These are phyloP conservation scores for Orchesella flavescens DNA, from an alignment of 2,888 invertebrate genomes.

Conservation along the genomic window DNA sequence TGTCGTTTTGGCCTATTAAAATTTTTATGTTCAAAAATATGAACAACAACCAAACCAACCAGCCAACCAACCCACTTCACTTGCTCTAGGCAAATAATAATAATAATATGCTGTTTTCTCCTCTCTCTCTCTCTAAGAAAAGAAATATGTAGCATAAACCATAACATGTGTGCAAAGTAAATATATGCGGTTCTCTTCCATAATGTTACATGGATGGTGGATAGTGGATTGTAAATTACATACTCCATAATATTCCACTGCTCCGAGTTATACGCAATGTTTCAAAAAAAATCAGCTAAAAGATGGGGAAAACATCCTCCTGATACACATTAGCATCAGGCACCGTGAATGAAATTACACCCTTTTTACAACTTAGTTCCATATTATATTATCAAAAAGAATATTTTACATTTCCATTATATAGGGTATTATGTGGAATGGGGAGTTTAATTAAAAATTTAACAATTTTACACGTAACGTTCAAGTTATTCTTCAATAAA, in stretches of 20 bases:
- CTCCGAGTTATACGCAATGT: no score
- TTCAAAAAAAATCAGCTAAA: not conserved
- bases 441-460: conserved; percentile 25
- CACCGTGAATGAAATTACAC: conserved; percentile 11
- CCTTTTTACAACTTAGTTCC: conserved; percentile 14
- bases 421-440: not conserved
- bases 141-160: no score
- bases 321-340: conserved; percentile 28
- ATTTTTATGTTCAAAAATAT: conserved; percentile 45
- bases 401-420: no score
- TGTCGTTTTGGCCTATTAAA: conserved; percentile 59
- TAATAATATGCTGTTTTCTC: not conserved
- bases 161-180: no score
- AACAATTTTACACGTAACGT: not conserved
- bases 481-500: no score
- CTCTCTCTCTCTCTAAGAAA: no score
- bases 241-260: no score
- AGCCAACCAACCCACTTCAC: not conserved
- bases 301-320: conserved; percentile 25
- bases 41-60: conserved; percentile 21
- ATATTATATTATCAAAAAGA: not conserved
- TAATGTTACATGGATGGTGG: no score
- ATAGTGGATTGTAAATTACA: no score
- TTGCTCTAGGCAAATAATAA: conserved; percentile 15
- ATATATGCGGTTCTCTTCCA: no score